A percentile compares a stretch with the other conserved stretches of the same genome.
phyloP scores from a whole-genome alignment of 2,888 invertebrate species.

The Lasioglossum figueresi region DNA sequence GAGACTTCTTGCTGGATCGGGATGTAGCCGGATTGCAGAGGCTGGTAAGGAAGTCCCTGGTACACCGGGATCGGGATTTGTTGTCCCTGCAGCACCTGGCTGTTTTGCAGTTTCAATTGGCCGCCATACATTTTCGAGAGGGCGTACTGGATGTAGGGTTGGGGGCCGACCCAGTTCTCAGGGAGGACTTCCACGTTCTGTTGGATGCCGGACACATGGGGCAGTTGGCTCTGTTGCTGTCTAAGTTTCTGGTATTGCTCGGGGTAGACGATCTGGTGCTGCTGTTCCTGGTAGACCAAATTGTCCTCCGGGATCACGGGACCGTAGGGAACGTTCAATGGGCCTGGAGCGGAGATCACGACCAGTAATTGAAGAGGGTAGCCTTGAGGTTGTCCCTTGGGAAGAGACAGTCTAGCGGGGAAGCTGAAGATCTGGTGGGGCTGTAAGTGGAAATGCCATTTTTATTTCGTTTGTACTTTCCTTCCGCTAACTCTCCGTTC shows the following conservation, averaged over 20 bases:
- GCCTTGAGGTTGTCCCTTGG: slow-evolving; percentile 88
- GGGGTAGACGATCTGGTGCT: slow-evolving; percentile 74
- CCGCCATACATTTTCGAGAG: slow-evolving; percentile 48
- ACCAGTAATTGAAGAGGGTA: slow-evolving; percentile 87
- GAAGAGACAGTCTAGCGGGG: slow-evolving; percentile 87
- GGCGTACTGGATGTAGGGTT: slow-evolving; percentile 44
- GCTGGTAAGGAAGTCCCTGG: background rate
- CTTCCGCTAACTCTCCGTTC: background rate
- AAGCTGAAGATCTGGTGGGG: slow-evolving; percentile 85
- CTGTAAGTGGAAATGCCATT: slow-evolving; percentile 74
- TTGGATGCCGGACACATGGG: slow-evolving; percentile 57
- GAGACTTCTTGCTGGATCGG: background rate
- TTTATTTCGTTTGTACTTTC: background rate
- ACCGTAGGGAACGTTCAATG: slow-evolving; percentile 83
- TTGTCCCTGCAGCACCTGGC: slow-evolving; percentile 24
- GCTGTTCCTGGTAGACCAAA: slow-evolving; percentile 73
- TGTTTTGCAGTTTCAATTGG: slow-evolving; percentile 18
- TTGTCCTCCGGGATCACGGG: slow-evolving; percentile 83
- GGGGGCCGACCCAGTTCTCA: slow-evolving; percentile 56
- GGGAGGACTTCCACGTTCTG: slow-evolving; percentile 76
- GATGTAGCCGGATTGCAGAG: slow-evolving; percentile 15
- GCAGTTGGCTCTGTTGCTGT: slow-evolving; percentile 53
- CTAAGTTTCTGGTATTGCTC: slow-evolving; percentile 72
- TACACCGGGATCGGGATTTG: slow-evolving; percentile 19
- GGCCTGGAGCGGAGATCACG: slow-evolving; percentile 85